These are phyloP conservation scores for Gyps fulvus DNA, from an alignment of 2,113 vertebrate species.

Conservation along the genomic window DNA sequence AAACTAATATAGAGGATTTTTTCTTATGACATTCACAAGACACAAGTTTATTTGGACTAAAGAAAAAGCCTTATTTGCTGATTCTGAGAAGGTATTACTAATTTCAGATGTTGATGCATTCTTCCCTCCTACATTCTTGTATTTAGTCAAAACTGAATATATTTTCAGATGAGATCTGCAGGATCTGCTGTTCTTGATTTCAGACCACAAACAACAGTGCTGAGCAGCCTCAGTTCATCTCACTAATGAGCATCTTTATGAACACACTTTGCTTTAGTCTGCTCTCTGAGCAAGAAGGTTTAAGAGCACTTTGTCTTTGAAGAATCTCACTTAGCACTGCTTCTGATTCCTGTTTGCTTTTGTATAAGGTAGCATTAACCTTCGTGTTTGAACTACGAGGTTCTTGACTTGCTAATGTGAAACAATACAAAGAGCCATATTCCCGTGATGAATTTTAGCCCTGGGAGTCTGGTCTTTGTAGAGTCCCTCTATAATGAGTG, in stretches of 20 bases:
- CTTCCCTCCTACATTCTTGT: background rate
- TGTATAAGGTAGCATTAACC: background rate
- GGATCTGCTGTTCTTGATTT: background rate
- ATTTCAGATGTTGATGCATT: background rate
- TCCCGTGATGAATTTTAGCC: background rate
- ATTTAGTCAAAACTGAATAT: background rate
- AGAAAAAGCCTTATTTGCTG: background rate
- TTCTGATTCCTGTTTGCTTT: constrained; percentile 11
- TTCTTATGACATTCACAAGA: background rate
- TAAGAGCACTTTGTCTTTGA: background rate
- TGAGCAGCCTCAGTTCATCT: background rate
- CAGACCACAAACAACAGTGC: background rate
- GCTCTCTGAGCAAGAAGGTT: background rate
- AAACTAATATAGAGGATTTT: background rate
- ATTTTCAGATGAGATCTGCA: background rate
- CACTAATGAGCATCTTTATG: background rate
- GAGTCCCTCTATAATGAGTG: background rate
- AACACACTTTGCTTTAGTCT: background rate
- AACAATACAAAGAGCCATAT: background rate
- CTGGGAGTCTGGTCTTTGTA: background rate
- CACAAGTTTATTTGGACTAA: background rate
- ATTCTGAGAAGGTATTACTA: background rate
- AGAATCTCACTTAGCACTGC: background rate
- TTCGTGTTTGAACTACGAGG: background rate
- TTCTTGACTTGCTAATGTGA: background rate